Percentiles rank a stretch among this genome's conserved stretches.
phyloP scores from a whole-genome alignment of 2,113 vertebrate species.

The Vidua chalybeata region DNA sequence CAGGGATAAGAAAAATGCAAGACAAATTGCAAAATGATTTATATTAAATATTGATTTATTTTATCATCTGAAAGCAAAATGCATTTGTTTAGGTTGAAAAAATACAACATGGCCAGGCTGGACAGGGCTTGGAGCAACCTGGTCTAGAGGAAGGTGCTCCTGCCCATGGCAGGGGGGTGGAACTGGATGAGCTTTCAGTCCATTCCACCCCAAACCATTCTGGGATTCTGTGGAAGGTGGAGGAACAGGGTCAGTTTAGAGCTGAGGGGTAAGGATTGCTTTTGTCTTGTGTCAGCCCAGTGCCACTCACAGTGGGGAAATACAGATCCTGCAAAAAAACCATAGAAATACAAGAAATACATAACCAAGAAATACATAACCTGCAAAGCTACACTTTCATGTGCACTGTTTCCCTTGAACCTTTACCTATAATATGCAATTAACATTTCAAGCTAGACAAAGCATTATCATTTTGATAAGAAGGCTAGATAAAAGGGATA shows the following conservation, averaged over 20 bases:
- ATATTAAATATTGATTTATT: not conserved
- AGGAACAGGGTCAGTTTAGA: rapidly evolving
- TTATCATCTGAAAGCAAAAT: not conserved
- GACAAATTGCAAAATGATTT: not conserved
- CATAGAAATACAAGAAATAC: not conserved
- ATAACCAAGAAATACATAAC: not conserved
- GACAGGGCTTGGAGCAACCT: not conserved
- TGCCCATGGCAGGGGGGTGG: not conserved
- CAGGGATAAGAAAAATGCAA: not conserved
- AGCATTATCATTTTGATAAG: not conserved
- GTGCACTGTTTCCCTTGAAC: not conserved
- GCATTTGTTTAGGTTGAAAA: not conserved
- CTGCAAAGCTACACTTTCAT: not conserved
- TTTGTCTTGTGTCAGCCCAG: not conserved
- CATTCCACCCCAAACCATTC: not conserved
- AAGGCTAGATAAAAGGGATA: not conserved
- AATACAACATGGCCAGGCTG: not conserved
- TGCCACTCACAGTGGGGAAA: not conserved
- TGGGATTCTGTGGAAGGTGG: not conserved
- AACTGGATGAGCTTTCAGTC: not conserved
- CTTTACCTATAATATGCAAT: not conserved
- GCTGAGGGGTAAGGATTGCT: not conserved
- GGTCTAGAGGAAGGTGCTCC: not conserved
- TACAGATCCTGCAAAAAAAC: not conserved
- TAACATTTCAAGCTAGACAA: not conserved